Conservation (phyloP, 2,113 vertebrate species). For the Toxotes chatareus region DNA sequence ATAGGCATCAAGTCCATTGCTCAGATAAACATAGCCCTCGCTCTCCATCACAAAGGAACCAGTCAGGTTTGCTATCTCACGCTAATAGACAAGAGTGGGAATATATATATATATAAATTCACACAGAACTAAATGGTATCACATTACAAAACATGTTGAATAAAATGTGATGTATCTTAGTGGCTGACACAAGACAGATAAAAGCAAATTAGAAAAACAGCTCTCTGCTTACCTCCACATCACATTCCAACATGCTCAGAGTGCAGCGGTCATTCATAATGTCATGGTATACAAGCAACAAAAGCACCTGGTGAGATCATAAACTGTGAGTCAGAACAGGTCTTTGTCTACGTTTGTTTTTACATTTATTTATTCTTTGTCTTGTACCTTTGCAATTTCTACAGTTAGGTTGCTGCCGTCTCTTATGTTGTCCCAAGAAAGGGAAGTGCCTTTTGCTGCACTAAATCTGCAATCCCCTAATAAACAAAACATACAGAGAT, state of each 20-base stretch:
- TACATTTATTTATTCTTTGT: background rate
- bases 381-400: conserved; percentile 91
- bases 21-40: conserved; percentile 84
- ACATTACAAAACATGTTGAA: background rate
- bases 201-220: background rate
- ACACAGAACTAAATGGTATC: background rate
- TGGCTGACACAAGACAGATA: background rate
- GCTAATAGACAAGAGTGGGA: conserved; percentile 69
- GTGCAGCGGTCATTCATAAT: conserved; percentile 86
- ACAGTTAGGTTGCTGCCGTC: conserved; percentile 82
- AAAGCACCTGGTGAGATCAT: conserved; percentile 72
- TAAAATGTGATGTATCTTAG: background rate
- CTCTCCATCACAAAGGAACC: conserved; percentile 87
- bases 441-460: conserved; percentile 69
- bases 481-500: background rate
- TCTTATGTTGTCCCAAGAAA: conserved; percentile 83
- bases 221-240: conserved; percentile 86
- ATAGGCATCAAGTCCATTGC: conserved; percentile 85
- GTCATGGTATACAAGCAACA: conserved; percentile 89
- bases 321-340: background rate
- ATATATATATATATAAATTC: background rate
- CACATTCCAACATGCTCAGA: conserved; percentile 84
- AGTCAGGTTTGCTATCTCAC: conserved; percentile 86
- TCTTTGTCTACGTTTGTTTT: background rate
- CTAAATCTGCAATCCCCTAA: conserved; percentile 87